phyloP scores from a whole-genome alignment of 2,113 vertebrate genomes.

The Sprattus sprattus region DNA sequence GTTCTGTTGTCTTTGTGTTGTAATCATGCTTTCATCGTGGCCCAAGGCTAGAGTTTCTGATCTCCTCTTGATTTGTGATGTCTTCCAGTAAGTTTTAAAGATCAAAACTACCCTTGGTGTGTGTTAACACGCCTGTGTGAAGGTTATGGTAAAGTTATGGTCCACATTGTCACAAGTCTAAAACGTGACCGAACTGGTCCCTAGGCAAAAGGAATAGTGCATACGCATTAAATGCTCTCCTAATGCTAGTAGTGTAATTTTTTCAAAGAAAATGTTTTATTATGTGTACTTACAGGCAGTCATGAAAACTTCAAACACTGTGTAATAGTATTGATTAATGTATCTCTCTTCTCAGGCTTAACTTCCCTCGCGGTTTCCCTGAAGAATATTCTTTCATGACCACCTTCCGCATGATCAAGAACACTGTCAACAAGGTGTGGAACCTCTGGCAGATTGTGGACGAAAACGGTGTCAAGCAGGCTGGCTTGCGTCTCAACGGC shows the following conservation, averaged over 20 bases:
- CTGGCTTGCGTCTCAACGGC: conserved; percentile 74
- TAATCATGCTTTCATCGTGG: neutral
- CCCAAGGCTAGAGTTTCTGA: neutral
- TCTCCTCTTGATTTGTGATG: neutral
- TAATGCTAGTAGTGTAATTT: neutral
- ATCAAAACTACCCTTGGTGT: too few relatives aligned
- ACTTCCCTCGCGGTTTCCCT: conserved; percentile 77
- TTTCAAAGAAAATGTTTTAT: neutral
- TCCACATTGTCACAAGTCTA: too few relatives aligned
- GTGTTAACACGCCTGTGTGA: too few relatives aligned
- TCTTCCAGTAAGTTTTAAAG: neutral
- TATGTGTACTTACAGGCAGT: neutral
- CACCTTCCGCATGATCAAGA: conserved; percentile 81
- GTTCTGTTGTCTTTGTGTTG: neutral
- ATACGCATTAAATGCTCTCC: neutral
- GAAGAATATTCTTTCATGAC: conserved; percentile 79
- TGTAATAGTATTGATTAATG: neutral
- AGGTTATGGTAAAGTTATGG: too few relatives aligned
- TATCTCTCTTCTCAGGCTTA: conserved; percentile 59
- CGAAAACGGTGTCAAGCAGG: conserved; percentile 72
- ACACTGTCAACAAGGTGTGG: conserved; percentile 76
- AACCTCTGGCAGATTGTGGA: conserved; percentile 79
- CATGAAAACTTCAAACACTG: neutral
- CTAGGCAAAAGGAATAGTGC: too few relatives aligned
- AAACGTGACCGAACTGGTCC: too few relatives aligned